Evolutionary conservation across 1,140 invertebrate species (phyloP), one percentile per base, ranked within the genome.

Genomic region (Pantala flavescens): DNA sequence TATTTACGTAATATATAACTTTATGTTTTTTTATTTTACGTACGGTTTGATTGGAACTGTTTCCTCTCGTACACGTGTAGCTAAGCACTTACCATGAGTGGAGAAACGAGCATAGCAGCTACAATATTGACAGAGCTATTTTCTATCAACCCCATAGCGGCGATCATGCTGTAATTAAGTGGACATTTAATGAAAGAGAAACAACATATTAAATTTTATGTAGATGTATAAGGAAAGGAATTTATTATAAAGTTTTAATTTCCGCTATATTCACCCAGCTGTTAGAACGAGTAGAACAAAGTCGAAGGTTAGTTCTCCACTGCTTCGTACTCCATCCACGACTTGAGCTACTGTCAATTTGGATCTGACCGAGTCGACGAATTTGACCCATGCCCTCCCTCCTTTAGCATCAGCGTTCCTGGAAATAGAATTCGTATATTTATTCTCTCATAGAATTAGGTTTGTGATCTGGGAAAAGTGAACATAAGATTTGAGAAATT

Each of bases 61-160:
- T 36, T 36, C 28, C 28, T 36, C n/a, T 36, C 2, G 28, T 5
- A 36, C 2, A 36, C 2, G 9, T 5, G 28, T 36, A 2, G 28
- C 28, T 36, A 12, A 1, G 3, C 16, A 63, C 73, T 77, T 82
- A 84, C 88, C 93, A 95, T 95, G 3, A 95, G 84, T 0, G 93
- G 93, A 0, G 93, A 94, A 1, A 95, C 90, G 76, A 95, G 83
- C 93, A 95, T 95, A 71, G 91, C 92, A 21, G 93, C 93, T 24
- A 94, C 91, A 73, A 95, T 88, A 79, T 93, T 90, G 0, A 93
- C 91, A 1, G 91, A 88, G 76, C 88, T 93, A 80, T 93, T 90
- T 80, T 95, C 93, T 3, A 92, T 85, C 43, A 95, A 82, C 16
- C 93, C 93, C 73, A 94, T 84, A 10, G 88, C 87, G 36, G 89